Conservation (phyloP, 1,140 invertebrate genomes). For the Pissodes strobi region DNA sequence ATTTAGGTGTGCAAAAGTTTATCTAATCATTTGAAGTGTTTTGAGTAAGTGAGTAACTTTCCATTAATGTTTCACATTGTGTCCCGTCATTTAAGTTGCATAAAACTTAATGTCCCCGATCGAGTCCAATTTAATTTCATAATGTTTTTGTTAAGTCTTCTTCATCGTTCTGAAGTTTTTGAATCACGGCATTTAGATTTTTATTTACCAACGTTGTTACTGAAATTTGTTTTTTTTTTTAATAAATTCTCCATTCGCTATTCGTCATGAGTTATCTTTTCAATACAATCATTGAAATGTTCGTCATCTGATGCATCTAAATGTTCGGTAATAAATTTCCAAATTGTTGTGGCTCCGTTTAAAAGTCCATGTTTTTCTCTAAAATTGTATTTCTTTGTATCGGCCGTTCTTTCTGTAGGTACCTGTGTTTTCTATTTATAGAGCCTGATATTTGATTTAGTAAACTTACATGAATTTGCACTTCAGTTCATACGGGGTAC, state of each 20-base stretch:
- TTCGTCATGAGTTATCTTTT: slow-evolving; percentile 27
- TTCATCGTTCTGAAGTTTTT: slow-evolving; percentile 28
- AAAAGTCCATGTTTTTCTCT: slow-evolving; percentile 16
- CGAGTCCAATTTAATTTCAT: no score
- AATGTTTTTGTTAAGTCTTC: no score
- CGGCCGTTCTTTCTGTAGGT: neutral
- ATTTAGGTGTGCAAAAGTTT: slow-evolving; percentile 19
- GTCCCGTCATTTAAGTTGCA: no score
- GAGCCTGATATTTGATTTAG: neutral
- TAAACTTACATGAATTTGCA: neutral
- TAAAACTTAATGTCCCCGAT: neutral
- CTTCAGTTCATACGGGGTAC: neutral
- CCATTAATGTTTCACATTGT: slow-evolving; percentile 5
- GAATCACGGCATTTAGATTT: slow-evolving; percentile 29
- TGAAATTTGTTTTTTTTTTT: slow-evolving; percentile 28
- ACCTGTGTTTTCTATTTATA: neutral
- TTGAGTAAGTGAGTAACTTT: neutral
- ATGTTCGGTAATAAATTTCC: slow-evolving; percentile 30
- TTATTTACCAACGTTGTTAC: slow-evolving; percentile 15
- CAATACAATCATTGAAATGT: slow-evolving; percentile 27
- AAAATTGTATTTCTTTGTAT: slow-evolving; percentile 12
- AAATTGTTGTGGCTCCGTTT: slow-evolving; percentile 18
- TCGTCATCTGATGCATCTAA: slow-evolving; percentile 23
- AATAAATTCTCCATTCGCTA: slow-evolving; percentile 20
- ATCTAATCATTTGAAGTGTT: neutral